Percentiles rank a stretch among this genome's conserved stretches.
These are phyloP conservation scores for Psammodynastes pulverulentus DNA, from an alignment of 2,113 vertebrate species.

Conservation along the genomic window DNA sequence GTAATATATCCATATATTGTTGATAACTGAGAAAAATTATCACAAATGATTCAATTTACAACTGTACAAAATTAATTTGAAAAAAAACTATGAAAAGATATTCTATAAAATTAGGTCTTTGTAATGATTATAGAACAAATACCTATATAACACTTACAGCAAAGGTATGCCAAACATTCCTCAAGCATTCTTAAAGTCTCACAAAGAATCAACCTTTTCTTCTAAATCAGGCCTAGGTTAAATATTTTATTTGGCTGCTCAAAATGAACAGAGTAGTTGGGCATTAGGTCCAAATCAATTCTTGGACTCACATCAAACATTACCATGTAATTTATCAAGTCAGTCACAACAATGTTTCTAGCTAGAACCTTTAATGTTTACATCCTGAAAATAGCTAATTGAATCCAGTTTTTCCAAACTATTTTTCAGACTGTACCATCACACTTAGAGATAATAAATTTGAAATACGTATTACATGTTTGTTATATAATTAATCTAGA, in stretches of 20 bases:
- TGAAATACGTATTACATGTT: conserved; percentile 53
- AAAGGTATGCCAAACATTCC: conserved; percentile 79
- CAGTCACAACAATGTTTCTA: conserved; percentile 86
- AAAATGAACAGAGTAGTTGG: conserved; percentile 69
- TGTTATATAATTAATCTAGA: conserved; percentile 51
- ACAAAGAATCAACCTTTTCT: conserved; percentile 73
- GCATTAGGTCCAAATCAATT: conserved; percentile 77
- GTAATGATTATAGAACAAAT: conserved; percentile 60
- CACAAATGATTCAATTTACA: neutral
- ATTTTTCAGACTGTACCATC: conserved; percentile 70
- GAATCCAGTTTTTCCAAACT: conserved; percentile 72
- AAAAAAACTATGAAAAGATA: conserved; percentile 1
- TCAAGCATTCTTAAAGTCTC: conserved; percentile 71
- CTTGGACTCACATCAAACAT: conserved; percentile 82
- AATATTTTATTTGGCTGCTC: conserved; percentile 88
- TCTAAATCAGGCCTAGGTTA: conserved; percentile 76
- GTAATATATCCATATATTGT: neutral
- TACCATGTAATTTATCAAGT: conserved; percentile 78
- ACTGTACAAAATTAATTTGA: neutral
- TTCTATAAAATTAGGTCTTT: conserved; percentile 46
- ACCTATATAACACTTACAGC: conserved; percentile 75
- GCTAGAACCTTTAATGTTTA: conserved; percentile 79
- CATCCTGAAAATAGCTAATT: conserved; percentile 79
- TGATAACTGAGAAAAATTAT: neutral
- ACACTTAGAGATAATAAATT: conserved; percentile 65